Base-by-base conservation (phyloP, 2,113 vertebrate genomes). In the Chaetura pelagica region DNA sequence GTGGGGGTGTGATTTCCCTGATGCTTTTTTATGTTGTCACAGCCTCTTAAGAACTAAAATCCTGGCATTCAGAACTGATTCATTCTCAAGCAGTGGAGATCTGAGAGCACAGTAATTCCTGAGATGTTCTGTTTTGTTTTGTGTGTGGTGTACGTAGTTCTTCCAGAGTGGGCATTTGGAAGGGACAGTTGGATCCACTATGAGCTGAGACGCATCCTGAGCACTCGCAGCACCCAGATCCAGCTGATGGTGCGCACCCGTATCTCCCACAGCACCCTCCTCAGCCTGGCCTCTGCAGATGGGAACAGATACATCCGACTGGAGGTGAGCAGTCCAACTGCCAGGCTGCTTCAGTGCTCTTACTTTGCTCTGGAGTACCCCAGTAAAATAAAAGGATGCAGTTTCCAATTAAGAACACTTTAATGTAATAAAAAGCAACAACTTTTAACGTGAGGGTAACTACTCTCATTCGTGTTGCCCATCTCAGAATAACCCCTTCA, bases 161-260 rank as follows among this genome's bases (percentile, higher is more conserved):
- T 99, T 29, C 98, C 98, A 30, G 99, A 99, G 94, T 99, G 99
- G 98, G 99, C 98, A 48, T 98, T 99, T 26, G 98, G 98, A 91
- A 97, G 95, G 32, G 97, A 98, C 90, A 99, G 99, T 54, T 81
- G 98, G 79, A 96, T 99, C 46, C 97, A 97, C 44, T 98, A 97
- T 29, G 98, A 98, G 93, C 97, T 98, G 4, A 96, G 98, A 97
- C 98, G 96, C 11, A 96, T 77, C 8, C 76, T 96, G 34, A 98
- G 96, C 95, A 55, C 97, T 8, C 98, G 94, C 2, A 98, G 87
- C 80, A 99, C 98, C 10, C 93, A 71, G 58, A 40, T 98, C 46
- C 99, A 98, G 92, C 95, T 99, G 90, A 97, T 98, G 78, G 97
- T 99, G 29, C 98, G 99, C 35, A 99, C 98, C 18, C 97, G 99